Conservation (phyloP, 2,797 vertebrate genomes). For the Macrochelys suwanniensis region DNA sequence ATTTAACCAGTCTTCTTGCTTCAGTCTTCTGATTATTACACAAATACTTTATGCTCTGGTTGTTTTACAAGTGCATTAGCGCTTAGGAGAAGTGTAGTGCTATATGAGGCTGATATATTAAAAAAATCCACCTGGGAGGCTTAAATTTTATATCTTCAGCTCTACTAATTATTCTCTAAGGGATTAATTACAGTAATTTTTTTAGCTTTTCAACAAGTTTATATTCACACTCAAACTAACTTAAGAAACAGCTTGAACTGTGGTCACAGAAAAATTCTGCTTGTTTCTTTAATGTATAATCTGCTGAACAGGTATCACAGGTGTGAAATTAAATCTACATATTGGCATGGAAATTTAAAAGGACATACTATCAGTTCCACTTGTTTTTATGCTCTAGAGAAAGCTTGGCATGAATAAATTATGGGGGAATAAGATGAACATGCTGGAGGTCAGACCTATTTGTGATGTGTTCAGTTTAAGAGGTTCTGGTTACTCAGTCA, state of each 20-base stretch:
- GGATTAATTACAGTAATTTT: slow-evolving; percentile 82
- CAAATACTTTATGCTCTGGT: slow-evolving; percentile 72
- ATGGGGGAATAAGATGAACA: slow-evolving; percentile 1
- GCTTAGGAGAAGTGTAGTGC: slow-evolving; percentile 65
- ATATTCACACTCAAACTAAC: slow-evolving; percentile 64
- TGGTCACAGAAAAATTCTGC: slow-evolving; percentile 46
- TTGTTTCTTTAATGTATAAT: slow-evolving; percentile 63
- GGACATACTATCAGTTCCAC: neutral
- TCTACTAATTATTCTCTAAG: slow-evolving; percentile 81
- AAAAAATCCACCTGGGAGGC: slow-evolving; percentile 71
- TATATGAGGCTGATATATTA: slow-evolving; percentile 63
- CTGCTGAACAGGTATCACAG: slow-evolving; percentile 28
- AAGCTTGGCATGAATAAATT: neutral
- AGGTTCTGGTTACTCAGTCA: neutral
- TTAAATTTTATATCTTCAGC: slow-evolving; percentile 76
- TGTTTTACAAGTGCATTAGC: slow-evolving; percentile 71
- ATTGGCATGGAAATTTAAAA: neutral
- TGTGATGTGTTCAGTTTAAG: neutral
- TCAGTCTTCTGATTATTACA: slow-evolving; percentile 58
- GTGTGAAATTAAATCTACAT: slow-evolving; percentile 39
- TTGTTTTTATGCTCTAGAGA: neutral
- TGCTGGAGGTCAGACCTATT: neutral
- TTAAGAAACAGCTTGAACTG: slow-evolving; percentile 63
- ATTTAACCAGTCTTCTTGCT: slow-evolving; percentile 56
- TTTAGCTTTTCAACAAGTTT: slow-evolving; percentile 75